A percentile compares a stretch with the other conserved stretches of the same genome.
These are phyloP conservation scores for Pyrocoelia pectoralis DNA, from an alignment of 2,888 invertebrate genomes.

Conservation along the genomic window DNA sequence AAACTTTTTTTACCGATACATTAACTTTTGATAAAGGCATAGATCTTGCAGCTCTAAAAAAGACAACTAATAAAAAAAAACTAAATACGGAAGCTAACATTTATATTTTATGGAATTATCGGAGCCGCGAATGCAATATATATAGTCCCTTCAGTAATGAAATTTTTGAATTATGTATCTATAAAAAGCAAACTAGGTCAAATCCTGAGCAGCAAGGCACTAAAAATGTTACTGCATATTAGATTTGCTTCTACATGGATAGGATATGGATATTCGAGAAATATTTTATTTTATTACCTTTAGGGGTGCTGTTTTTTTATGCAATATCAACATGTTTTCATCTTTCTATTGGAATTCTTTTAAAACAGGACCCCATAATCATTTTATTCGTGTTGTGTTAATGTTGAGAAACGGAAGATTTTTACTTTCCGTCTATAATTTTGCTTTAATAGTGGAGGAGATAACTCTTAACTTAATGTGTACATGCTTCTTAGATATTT, in stretches of 20 bases:
- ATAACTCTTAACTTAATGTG: too few species aligned
- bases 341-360: neutral
- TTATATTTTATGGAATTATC: slow-evolving; percentile 7
- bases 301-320: neutral
- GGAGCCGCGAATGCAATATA: neutral
- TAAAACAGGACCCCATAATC: neutral
- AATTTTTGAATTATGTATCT: slow-evolving; percentile 14
- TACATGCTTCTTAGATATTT: too few species aligned
- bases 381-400: neutral
- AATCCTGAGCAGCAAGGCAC: slow-evolving; percentile 6
- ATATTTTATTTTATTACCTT: slow-evolving; percentile 17
- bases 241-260: slow-evolving; percentile 16
- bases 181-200: slow-evolving; percentile 14
- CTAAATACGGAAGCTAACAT: neutral
- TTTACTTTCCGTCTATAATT: too few species aligned
- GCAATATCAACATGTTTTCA: neutral
- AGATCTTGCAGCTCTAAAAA: neutral
- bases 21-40: neutral
- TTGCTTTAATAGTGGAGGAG: too few species aligned
- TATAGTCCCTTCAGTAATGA: slow-evolving; percentile 9
- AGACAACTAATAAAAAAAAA: neutral
- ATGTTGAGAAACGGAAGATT: too few species aligned
- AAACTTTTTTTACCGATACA: neutral
- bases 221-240: slow-evolving; percentile 25
- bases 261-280: slow-evolving; percentile 13